Conservation (phyloP, 2,113 vertebrate species). For the Picathartes gymnocephalus region DNA sequence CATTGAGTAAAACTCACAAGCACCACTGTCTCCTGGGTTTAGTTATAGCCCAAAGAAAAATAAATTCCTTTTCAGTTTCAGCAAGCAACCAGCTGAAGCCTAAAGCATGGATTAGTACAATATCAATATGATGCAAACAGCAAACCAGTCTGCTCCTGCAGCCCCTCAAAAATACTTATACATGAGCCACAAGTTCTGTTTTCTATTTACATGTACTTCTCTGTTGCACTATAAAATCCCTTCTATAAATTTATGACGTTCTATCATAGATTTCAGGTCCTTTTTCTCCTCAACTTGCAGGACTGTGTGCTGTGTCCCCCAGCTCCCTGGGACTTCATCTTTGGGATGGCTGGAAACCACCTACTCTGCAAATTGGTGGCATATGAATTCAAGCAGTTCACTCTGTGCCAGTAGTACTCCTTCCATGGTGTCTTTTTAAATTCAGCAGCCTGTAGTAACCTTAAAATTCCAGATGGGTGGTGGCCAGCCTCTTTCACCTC, state of each 20-base stretch:
- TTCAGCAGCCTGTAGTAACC: not conserved
- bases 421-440: not conserved
- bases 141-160: not conserved
- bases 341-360: not conserved
- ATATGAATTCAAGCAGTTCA: not conserved
- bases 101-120: not conserved
- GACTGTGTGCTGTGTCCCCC: not conserved
- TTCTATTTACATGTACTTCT: not conserved
- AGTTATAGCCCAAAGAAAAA: not conserved
- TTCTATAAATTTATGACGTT: not conserved
- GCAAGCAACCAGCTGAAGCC: not conserved
- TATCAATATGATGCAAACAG: not conserved
- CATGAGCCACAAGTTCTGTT: not conserved
- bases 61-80: not conserved
- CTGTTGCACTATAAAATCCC: not conserved
- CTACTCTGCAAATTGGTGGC: not conserved
- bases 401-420: not conserved
- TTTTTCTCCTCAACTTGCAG: not conserved
- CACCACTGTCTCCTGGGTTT: not conserved
- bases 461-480: not conserved
- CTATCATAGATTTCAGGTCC: not conserved
- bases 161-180: not conserved
- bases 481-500: not conserved
- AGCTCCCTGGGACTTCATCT: not conserved
- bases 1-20: not conserved